These are phyloP conservation scores for Xiphophorus birchmanni DNA, from an alignment of 2,797 vertebrate species.

Conservation along the genomic window DNA sequence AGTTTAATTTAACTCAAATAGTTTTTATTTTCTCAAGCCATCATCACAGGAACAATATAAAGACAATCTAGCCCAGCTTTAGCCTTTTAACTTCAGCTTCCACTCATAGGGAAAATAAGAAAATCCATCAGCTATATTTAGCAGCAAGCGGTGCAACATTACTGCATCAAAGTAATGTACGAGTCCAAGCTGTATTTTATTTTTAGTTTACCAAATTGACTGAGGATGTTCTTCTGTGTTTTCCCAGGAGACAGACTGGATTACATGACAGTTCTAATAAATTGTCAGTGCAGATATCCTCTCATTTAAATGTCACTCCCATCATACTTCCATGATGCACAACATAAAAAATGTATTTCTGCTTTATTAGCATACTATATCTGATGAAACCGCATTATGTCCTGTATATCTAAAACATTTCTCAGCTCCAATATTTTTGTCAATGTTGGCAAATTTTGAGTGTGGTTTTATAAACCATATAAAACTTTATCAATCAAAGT, in stretches of 20 bases:
- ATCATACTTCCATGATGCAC: background rate
- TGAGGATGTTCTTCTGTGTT: conserved; percentile 4
- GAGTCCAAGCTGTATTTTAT: conserved; percentile 1
- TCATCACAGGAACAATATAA: background rate
- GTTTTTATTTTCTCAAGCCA: background rate
- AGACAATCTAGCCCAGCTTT: background rate
- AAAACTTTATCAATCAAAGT: background rate
- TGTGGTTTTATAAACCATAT: background rate
- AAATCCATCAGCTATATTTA: conserved; percentile 5
- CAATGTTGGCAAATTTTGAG: background rate
- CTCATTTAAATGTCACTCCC: conserved; percentile 1
- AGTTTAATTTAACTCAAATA: background rate
- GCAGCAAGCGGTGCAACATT: background rate
- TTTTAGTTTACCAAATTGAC: conserved; percentile 10
- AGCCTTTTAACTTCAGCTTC: background rate
- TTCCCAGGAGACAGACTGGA: background rate
- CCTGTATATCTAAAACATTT: background rate
- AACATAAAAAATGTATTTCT: background rate
- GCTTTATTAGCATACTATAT: background rate
- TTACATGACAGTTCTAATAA: background rate
- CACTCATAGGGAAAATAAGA: background rate
- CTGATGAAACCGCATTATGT: background rate
- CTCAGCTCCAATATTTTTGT: background rate
- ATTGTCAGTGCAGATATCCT: background rate
- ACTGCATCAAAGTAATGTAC: background rate